A percentile compares a stretch with the other conserved stretches of the same genome.
These are phyloP conservation scores for Corvus moneduloides DNA, from an alignment of 2,113 vertebrate species.

Conservation along the genomic window DNA sequence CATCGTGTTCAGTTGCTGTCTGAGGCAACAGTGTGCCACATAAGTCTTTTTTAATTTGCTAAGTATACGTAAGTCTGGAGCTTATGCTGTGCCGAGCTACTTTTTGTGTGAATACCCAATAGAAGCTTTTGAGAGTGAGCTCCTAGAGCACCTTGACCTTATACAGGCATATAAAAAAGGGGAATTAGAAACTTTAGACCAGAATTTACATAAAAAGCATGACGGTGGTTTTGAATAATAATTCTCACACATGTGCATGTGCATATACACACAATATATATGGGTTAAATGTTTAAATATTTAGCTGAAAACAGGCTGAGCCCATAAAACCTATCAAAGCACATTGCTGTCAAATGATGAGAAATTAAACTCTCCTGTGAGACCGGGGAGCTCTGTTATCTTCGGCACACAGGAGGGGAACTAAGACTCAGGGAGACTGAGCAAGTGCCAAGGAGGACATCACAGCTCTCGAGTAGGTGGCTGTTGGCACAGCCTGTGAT, in stretches of 20 bases:
- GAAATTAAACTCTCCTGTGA: neutral
- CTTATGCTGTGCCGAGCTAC: neutral
- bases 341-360: neutral
- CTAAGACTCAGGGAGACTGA: neutral
- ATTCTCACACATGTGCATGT: neutral
- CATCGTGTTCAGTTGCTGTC: neutral
- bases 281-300: neutral
- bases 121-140: neutral
- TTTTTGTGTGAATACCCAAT: neutral
- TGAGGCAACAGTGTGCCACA: neutral
- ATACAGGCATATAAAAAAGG: neutral
- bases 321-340: neutral
- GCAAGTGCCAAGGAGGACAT: neutral
- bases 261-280: rapidly evolving
- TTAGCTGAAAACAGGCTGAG: neutral
- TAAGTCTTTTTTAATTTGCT: neutral
- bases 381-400: neutral
- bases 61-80: neutral
- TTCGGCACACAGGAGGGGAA: neutral
- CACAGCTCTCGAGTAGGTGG: neutral
- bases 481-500: neutral
- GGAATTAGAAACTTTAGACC: neutral
- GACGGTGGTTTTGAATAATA: neutral
- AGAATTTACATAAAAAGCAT: neutral
- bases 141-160: neutral